These are phyloP conservation scores for Bryconaethiops microstoma DNA, from an alignment of 2,797 vertebrate genomes.

Conservation along the genomic window DNA sequence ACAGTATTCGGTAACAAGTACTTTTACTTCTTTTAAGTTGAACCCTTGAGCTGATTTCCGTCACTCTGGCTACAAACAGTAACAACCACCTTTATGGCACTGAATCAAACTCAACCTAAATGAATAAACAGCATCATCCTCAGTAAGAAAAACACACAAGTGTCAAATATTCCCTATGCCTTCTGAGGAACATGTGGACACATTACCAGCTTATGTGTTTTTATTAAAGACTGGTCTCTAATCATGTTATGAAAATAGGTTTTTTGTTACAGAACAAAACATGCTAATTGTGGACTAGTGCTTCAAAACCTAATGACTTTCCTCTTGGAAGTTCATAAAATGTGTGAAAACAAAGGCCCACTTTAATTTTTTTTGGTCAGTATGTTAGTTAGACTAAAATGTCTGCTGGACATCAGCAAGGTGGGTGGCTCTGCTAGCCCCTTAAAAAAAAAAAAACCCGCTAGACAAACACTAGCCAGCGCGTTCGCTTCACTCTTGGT, in stretches of 20 bases:
- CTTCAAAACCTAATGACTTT: conserved; percentile 56
- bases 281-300: conserved; percentile 36
- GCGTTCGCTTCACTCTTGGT: conserved; percentile 68
- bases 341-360: conserved; percentile 53
- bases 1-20: conserved; percentile 76
- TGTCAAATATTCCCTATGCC: conserved; percentile 41
- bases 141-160: conserved; percentile 56
- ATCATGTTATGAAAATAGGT: conserved; percentile 60
- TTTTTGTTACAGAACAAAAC: conserved; percentile 48
- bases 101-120: conserved; percentile 49
- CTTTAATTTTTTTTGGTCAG: conserved; percentile 53
- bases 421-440: conserved; percentile 80
- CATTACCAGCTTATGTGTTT: neutral
- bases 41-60: conserved; percentile 59
- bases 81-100: conserved; percentile 62
- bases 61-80: conserved; percentile 57
- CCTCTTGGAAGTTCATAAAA: conserved; percentile 54
- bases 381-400: conserved; percentile 61
- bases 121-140: conserved; percentile 62
- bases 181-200: neutral
- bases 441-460: conserved; percentile 69
- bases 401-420: conserved; percentile 69
- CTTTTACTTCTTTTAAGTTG: conserved; percentile 72
- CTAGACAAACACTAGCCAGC: conserved; percentile 77
- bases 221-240: conserved; percentile 43